Evolutionary conservation across 2,797 vertebrate species (phyloP), one percentile per base, ranked within the genome.

Genomic region (Lerista edwardsae): DNA sequence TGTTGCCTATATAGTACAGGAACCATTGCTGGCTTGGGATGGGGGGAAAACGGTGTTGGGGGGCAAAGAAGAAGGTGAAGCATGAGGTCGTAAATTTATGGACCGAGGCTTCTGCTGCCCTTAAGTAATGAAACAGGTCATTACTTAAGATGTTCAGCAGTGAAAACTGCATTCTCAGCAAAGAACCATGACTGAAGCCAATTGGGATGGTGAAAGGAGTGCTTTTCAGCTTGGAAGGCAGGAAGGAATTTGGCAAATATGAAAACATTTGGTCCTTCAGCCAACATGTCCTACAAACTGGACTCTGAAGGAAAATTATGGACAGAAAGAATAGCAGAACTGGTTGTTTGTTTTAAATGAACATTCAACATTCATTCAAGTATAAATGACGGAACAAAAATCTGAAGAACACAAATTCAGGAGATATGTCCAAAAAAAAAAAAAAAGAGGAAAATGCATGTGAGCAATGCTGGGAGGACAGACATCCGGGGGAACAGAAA

Each of bases 391-490:
- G 65, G 27, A 44, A 47, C 39, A 15, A 10, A 83, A 80, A 74
- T 21, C 39, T 86, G 62, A 89, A 88, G 83, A 86, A 27, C 39
- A 73, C 69, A 2, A 47, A 83, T 76, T 79, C 90, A 34, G 79
- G 90, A 89, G 1, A 83, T 67, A 86, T 6, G 3, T n/a, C 73
- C 67, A 10, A 61, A 59, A 41, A 10, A 55, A 31, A 2, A 78
- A 82, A 88, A 84, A 47, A 55, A 31, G 3, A 78, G 80, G 87
- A 84, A 47, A 1, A 23, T 55, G 51, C 15, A 55, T 55, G 51
- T 67, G 82, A 84, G 0, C 6, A 67, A 62, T 80, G 1, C 3
- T 41, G 9, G 7, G 4, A 61, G 59, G 19, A 61, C 14, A 55
- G 51, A 61, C 21, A 68, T 41, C 17, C 4, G 15, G 21, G 25